A percentile compares a stretch with the other conserved stretches of the same genome.
These are phyloP conservation scores for Heterocephalus glaber DNA, from an alignment of 2,113 vertebrate species.

Conservation along the genomic window DNA sequence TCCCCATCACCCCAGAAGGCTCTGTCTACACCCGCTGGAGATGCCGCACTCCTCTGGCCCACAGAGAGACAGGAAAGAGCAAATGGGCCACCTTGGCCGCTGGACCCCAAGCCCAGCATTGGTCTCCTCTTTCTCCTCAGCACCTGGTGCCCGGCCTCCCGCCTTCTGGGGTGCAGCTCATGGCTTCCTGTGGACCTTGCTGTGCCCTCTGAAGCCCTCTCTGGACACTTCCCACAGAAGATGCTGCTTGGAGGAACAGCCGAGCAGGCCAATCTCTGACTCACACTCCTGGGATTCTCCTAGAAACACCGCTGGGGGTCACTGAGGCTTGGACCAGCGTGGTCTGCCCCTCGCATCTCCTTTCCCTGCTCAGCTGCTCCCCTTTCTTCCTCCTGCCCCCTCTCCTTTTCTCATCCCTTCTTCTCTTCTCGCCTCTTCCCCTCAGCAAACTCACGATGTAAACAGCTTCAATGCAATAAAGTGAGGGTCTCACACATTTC, in stretches of 20 bases:
- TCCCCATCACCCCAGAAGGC: background rate
- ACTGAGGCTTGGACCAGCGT: background rate
- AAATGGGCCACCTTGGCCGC: background rate
- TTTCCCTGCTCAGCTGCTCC: too few species aligned
- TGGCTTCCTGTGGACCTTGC: background rate
- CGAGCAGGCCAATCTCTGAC: background rate
- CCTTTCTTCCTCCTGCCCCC: background rate
- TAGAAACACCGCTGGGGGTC: background rate
- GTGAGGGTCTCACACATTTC: rapidly evolving
- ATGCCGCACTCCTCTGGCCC: too few species aligned
- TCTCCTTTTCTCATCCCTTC: too few species aligned
- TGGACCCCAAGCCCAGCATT: background rate
- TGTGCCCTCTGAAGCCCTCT: background rate
- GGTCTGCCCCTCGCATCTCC: background rate
- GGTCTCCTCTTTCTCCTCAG: background rate
- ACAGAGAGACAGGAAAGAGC: background rate
- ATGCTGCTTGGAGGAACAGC: background rate
- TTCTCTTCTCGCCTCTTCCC: background rate
- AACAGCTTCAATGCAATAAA: background rate
- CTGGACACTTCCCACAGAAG: background rate
- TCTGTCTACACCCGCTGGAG: background rate
- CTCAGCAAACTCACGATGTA: background rate
- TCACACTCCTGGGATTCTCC: background rate
- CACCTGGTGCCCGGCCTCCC: background rate
- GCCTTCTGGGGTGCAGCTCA: background rate